Base-by-base conservation (phyloP, 1,140 invertebrate species). In the Pygmarrhopalites habei region DNA sequence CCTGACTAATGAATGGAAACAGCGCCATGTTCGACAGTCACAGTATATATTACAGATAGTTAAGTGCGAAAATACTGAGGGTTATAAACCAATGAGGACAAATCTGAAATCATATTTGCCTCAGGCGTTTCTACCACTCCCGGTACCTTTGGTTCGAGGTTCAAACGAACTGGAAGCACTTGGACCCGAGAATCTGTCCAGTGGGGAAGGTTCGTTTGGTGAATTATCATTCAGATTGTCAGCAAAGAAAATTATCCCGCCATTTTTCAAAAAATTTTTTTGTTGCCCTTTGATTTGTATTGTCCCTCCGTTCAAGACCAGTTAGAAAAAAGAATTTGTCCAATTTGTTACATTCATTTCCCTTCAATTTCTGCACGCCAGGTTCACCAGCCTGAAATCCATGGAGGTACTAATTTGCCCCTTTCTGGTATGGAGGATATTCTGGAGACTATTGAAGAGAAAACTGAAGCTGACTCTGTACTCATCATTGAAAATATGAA, bases 31-130 rank as follows among this genome's bases (percentile, higher is more conserved):
- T 19, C 12, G 58, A 2, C 58, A 60, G 44, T 60, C 58, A n/a
- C 43, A 60, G 25, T 60, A 60, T 51, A 5, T 60, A 32, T 21
- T 60, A 21, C 58, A 60, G 51, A 32, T 60, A 15, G 46, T 60
- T 17, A 60, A 60, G 23, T 60, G 58, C 51, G 17, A 14, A 21
- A 28, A 60, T 17, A 21, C 12, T 2, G 17, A 3, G 4, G 47
- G 58, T 51, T 60, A 46, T 25, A 5, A 7, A 17, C 28, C 15
- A 17, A 14, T 30, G 3, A 14, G 32, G 32, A 57, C 55, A 23
- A 57, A 57, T 57, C 4, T 35, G 4, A 12, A 14, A 15, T 7
- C 21, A 57, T 57, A 26, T 21, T 21, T 57, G 14, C 5, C 14
- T 19, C 3, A 23, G 7, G 10, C 17, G 23, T 57, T 32, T 39